These are phyloP conservation scores for Athalia circularis DNA, from an alignment of 2,888 invertebrate species.

Conservation along the genomic window DNA sequence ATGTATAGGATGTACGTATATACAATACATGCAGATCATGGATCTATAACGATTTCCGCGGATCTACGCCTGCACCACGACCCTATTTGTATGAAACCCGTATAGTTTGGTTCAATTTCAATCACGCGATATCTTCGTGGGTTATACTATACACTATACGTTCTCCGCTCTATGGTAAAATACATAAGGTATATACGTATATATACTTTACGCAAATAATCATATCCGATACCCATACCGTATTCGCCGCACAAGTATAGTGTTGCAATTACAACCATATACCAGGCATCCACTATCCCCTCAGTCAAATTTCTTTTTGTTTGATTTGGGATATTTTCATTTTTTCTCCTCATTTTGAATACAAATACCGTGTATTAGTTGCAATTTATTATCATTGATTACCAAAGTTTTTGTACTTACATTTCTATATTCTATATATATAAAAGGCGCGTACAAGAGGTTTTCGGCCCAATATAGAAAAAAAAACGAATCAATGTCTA, in stretches of 20 bases:
- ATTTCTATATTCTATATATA: too few species aligned
- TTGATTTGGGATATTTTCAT: too few species aligned
- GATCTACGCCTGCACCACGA: too few species aligned
- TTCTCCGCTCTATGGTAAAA: too few species aligned
- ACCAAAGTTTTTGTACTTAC: too few species aligned
- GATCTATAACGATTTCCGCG: not conserved
- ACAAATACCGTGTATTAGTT: too few species aligned
- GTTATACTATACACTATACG: not conserved
- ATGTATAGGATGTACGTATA: not conserved
- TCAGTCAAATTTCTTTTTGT: not conserved
- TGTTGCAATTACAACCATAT: slow-evolving; percentile 15
- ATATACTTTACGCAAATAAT: slow-evolving; percentile 19
- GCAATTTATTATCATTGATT: too few species aligned
- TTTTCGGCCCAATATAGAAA: too few species aligned
- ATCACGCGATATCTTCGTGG: slow-evolving; percentile 10
- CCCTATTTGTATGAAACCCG: too few species aligned
- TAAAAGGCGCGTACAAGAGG: too few species aligned
- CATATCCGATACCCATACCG: not conserved
- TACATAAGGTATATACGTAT: not conserved
- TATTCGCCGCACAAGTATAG: not conserved
- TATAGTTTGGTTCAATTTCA: not conserved
- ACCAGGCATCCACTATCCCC: not conserved
- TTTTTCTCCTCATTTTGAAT: too few species aligned
- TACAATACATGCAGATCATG: not conserved
- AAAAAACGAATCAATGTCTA: too few species aligned